Conservation (phyloP, 2,113 vertebrate genomes). For the Trichomycterus rosablanca region DNA sequence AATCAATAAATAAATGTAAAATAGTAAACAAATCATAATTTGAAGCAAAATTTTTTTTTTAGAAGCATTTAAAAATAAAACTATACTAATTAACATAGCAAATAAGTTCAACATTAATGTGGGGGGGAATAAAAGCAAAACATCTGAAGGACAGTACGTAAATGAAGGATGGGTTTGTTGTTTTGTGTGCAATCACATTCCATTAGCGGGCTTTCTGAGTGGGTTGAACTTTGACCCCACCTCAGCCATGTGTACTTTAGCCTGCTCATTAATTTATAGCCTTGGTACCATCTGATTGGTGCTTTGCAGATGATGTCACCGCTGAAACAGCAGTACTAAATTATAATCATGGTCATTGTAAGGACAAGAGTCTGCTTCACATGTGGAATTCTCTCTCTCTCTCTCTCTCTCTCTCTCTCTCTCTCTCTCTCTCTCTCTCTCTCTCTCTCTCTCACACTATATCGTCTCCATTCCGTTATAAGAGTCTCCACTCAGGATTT, state of each 20-base stretch:
- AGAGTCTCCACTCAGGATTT: constrained; percentile 40
- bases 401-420: constrained; percentile 32
- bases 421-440: not conserved
- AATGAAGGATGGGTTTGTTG: no score
- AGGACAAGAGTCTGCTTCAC: constrained; percentile 47
- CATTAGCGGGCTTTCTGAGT: constrained; percentile 35
- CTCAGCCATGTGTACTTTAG: constrained; percentile 40
- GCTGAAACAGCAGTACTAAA: constrained; percentile 54
- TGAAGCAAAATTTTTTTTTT: no score
- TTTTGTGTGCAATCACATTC: constrained; percentile 34
- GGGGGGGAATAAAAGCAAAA: no score
- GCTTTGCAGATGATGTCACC: constrained; percentile 44
- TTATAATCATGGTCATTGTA: constrained; percentile 59
- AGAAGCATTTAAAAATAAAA: no score
- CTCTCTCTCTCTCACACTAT: constrained; percentile 6
- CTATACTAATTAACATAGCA: no score
- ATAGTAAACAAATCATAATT: no score
- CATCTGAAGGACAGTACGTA: no score
- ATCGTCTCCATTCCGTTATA: no score
- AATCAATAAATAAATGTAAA: no score
- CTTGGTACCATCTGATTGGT: constrained; percentile 43
- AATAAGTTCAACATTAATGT: no score
- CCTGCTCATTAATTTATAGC: constrained; percentile 43
- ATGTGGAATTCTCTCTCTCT: constrained; percentile 48
- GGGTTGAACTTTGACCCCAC: constrained; percentile 40